A percentile compares a stretch with the other conserved stretches of the same genome.
Evolutionary conservation across 2,113 vertebrate species (phyloP).

Genomic region (Diglossa brunneiventris): DNA sequence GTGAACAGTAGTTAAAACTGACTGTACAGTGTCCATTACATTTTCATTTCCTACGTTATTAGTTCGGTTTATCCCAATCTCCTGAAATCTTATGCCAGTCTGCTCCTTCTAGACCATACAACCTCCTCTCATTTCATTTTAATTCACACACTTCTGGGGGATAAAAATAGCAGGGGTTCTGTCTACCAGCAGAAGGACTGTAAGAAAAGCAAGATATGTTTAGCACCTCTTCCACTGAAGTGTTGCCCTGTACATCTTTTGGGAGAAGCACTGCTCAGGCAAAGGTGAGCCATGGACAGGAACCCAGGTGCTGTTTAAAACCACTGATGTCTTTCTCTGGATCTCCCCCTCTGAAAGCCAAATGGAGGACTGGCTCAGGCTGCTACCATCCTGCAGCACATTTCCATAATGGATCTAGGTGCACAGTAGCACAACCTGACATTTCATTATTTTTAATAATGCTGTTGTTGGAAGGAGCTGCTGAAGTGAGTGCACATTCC

Average conservation of each 20-base stretch:
- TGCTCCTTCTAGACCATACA: background rate
- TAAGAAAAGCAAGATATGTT: background rate
- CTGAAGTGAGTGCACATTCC: background rate
- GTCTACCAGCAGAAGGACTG: background rate
- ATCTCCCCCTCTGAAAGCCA: background rate
- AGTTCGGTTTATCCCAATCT: background rate
- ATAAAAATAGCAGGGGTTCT: background rate
- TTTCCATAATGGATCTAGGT: constrained; percentile 22
- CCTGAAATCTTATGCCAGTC: background rate
- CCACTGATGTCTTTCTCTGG: background rate
- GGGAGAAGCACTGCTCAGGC: background rate
- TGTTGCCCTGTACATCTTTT: background rate
- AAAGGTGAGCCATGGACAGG: background rate
- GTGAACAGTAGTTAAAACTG: background rate
- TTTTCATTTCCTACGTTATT: background rate
- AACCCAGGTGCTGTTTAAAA: background rate
- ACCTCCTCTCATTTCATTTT: background rate
- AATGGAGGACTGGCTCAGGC: background rate
- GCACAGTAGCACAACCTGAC: background rate
- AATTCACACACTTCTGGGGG: background rate
- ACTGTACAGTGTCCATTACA: background rate
- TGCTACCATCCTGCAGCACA: background rate
- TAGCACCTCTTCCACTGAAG: background rate
- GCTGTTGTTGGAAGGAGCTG: constrained; percentile 25
- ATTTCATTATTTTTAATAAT: constrained; percentile 46